Base-by-base conservation (phyloP, 2,797 vertebrate genomes). In the Spinibarbus caldwelli region DNA sequence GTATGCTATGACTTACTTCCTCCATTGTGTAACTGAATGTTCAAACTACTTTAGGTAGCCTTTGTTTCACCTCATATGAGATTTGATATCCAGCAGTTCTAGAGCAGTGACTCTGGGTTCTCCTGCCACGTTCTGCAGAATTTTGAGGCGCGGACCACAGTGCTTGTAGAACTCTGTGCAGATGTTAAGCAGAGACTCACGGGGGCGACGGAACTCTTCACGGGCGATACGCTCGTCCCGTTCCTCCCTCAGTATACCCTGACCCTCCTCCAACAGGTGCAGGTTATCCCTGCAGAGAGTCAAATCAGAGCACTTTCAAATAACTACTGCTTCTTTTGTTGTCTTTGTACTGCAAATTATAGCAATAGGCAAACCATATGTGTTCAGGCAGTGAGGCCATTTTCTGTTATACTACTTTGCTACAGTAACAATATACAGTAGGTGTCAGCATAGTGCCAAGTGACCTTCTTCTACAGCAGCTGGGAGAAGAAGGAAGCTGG, bases 111-210 rank as follows among this genome's bases (percentile, higher is more conserved):
- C 97, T 5, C 98, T 94, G 0, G 98, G 98, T 88, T 99, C 98
- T 0, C 98, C 98, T 4, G 97, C 97, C n/a, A 99, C 94, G 4
- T 99, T 99, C 93, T 99, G 98, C 87, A 99, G 93, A 92, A 99
- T 98, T 92, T 99, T 99, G 79, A 99, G 96, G 52, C 98, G 93
- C 0, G 98, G 98, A 0, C 98, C 97, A 3, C 97, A 98, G 91
- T 99, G 98, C 89, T 99, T 99, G 91, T 99, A 99, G 90, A 99
- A 99, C 92, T 99, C 98, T 0, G 98, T 99, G 93, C 98, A 99
- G 89, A 99, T 98, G 89, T 99, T 99, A 75, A 99, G 93, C 82
- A 99, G 86, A 0, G 98, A 99, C 91, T 99, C 98, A 12, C 98
- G 94, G 0, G 98, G 98, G 8, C 98, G 96, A 8, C 98, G 94